Evolutionary conservation across 2,797 vertebrate species (phyloP).

Genomic region (Steatocranus sp.): DNA sequence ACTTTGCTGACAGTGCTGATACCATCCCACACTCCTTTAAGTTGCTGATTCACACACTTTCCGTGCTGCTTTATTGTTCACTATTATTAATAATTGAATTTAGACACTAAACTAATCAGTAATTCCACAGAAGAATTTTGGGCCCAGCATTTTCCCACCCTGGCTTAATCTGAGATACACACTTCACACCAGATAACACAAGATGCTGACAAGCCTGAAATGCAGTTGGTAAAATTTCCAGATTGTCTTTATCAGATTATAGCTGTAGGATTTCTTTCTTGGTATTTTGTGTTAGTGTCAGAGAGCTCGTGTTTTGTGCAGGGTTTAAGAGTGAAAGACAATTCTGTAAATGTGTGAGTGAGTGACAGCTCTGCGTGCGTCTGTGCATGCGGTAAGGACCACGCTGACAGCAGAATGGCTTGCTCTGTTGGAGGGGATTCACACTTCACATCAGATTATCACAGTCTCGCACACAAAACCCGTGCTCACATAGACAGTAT

Average conservation of each 20-base stretch:
- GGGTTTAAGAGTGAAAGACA: not conserved
- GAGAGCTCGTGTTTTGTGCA: not conserved
- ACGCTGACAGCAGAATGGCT: slow-evolving; percentile 58
- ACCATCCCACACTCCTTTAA: not conserved
- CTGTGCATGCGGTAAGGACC: slow-evolving; percentile 43
- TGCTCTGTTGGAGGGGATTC: slow-evolving; percentile 60
- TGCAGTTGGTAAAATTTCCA: not conserved
- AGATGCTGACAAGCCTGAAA: not conserved
- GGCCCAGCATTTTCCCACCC: not conserved
- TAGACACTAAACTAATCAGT: not conserved
- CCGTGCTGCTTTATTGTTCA: not conserved
- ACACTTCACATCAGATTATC: slow-evolving; percentile 48
- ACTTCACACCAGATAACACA: not conserved
- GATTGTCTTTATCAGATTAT: not conserved
- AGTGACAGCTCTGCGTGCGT: slow-evolving; percentile 44
- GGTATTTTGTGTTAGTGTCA: not conserved
- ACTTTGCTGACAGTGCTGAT: not conserved
- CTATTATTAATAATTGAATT: not conserved
- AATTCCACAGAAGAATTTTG: not conserved
- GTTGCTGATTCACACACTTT: not conserved
- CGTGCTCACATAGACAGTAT: not conserved
- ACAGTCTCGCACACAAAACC: not conserved
- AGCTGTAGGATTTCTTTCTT: not conserved
- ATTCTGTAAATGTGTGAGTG: slow-evolving; percentile 21
- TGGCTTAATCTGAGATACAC: not conserved